phyloP scores from a whole-genome alignment of 2,888 invertebrate species.

The Lasius platythorax region DNA sequence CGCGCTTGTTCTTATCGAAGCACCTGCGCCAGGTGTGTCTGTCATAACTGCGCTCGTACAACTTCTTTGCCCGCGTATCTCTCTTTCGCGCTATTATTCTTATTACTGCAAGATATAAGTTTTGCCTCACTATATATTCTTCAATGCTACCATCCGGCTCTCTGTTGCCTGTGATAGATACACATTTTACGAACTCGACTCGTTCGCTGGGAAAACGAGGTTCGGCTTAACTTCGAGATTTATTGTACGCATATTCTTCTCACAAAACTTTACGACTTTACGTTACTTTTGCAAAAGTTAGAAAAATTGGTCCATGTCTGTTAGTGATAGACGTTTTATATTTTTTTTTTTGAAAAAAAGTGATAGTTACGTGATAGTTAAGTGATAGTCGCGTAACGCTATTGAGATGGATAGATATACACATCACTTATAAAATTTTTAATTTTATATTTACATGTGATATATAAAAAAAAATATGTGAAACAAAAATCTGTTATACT shows the following conservation, averaged over 20 bases:
- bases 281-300: neutral
- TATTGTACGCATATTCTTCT: neutral
- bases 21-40: constrained; percentile 30
- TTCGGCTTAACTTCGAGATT: neutral
- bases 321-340: neutral
- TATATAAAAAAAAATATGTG: neutral
- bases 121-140: neutral
- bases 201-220: constrained; percentile 24
- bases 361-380: neutral
- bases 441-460: neutral
- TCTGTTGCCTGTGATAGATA: constrained; percentile 11
- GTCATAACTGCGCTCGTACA: neutral
- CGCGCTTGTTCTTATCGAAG: constrained; percentile 9
- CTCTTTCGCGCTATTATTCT: constrained; percentile 28
- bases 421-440: neutral
- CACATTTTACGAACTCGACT: constrained; percentile 8
- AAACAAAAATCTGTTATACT: neutral
- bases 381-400: neutral
- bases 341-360: neutral
- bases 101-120: constrained; percentile 24
- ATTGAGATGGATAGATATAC: neutral
- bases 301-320: constrained; percentile 7
- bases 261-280: neutral
- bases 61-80: constrained; percentile 4
- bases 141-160: neutral